These are phyloP conservation scores for Phataginus tetradactyla DNA, from an alignment of 2,797 vertebrate genomes.

Conservation along the genomic window DNA sequence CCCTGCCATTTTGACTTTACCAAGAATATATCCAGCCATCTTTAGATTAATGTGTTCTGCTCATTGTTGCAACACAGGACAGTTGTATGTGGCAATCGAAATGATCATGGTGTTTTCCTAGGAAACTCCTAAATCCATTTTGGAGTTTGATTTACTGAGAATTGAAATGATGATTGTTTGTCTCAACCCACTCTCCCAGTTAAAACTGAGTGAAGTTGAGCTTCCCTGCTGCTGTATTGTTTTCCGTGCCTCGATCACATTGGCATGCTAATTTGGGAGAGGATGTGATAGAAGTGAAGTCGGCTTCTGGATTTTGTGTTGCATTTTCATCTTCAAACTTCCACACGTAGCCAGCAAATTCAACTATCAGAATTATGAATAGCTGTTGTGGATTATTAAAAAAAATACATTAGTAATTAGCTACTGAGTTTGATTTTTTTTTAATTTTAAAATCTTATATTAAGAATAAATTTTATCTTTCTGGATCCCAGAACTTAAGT, in stretches of 20 bases:
- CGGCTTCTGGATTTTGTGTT: not conserved
- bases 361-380: not conserved
- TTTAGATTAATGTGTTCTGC: constrained; percentile 1
- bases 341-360: not conserved
- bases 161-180: not conserved
- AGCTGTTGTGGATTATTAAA: not conserved
- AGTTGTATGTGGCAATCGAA: constrained; percentile 63
- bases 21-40: constrained; percentile 4
- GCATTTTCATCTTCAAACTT: constrained; percentile 9
- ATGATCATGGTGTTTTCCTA: constrained; percentile 58
- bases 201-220: constrained; percentile 18
- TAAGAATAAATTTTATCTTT: constrained; percentile 6
- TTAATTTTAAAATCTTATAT: not conserved
- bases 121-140: constrained; percentile 58
- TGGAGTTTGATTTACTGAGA: constrained; percentile 40
- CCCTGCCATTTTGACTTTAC: constrained; percentile 49
- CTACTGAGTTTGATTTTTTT: not conserved
- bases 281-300: not conserved
- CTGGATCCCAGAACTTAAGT: not conserved
- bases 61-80: constrained; percentile 61
- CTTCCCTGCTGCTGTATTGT: not conserved
- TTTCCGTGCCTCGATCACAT: not conserved
- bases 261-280: not conserved
- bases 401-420: not conserved
- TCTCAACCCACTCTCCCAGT: not conserved